Conservation (phyloP, 2,113 vertebrate genomes). For the Geothlypis trichas region DNA sequence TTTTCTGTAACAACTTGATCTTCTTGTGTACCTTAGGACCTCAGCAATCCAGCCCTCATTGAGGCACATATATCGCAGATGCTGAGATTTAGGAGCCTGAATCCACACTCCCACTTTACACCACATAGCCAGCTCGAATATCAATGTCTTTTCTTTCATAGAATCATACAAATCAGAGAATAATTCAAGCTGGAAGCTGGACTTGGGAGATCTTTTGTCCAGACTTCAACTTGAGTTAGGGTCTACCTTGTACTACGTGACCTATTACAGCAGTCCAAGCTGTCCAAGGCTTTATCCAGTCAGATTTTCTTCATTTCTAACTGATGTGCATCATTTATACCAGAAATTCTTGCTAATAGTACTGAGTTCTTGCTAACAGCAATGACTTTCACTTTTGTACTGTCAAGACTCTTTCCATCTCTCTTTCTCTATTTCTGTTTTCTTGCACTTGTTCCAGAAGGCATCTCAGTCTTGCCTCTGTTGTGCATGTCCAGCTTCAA, state of each 20-base stretch:
- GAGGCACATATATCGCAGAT: not conserved
- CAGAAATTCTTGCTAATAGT: not conserved
- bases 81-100: not conserved
- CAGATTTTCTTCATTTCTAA: not conserved
- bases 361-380: not conserved
- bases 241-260: not conserved
- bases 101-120: not conserved
- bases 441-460: not conserved
- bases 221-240: not conserved
- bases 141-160: not conserved
- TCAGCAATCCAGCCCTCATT: not conserved
- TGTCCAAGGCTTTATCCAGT: not conserved
- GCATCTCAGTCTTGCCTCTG: not conserved
- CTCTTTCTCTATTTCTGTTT: not conserved
- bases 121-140: not conserved
- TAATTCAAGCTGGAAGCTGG: not conserved
- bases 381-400: not conserved
- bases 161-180: not conserved
- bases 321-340: not conserved
- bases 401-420: not conserved
- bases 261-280: not conserved
- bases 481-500: not conserved
- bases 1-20: not conserved
- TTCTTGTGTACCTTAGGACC: not conserved
- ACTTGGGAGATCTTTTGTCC: not conserved